Evolutionary conservation across 2,888 invertebrate species (phyloP).

Genomic region (Dasysyrphus tricinctus): DNA sequence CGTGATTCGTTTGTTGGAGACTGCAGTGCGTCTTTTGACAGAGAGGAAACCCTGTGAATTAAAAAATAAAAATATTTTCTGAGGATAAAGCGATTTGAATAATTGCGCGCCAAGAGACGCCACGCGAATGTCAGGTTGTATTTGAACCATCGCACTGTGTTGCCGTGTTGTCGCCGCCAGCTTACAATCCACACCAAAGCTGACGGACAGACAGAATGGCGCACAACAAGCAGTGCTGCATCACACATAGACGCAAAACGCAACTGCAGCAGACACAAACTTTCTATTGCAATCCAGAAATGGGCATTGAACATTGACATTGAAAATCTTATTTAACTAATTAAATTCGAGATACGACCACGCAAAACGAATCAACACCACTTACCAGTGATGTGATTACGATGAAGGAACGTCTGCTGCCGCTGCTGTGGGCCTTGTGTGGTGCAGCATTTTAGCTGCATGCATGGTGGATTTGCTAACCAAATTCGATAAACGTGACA

Average conservation of each 20-base stretch:
- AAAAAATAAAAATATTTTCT: conserved; percentile 34
- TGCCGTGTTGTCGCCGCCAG: conserved; percentile 29
- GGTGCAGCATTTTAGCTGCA: neutral
- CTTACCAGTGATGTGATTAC: conserved; percentile 17
- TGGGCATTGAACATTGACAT: conserved; percentile 74
- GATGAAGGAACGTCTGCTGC: conserved; percentile 33
- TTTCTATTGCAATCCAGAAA: conserved; percentile 71
- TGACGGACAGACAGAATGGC: conserved; percentile 52
- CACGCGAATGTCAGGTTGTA: conserved; percentile 66
- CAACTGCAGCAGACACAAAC: conserved; percentile 34
- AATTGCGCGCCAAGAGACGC: conserved; percentile 62
- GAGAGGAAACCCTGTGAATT: conserved; percentile 42
- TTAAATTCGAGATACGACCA: conserved; percentile 72
- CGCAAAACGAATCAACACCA: conserved; percentile 63
- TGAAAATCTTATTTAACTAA: conserved; percentile 75
- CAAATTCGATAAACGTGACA: conserved; percentile 51
- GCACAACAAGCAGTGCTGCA: conserved; percentile 25
- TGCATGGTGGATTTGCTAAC: conserved; percentile 20
- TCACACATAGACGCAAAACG: conserved; percentile 33
- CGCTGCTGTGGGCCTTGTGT: neutral
- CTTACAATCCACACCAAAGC: neutral
- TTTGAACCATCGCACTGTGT: conserved; percentile 45
- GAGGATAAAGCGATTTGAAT: conserved; percentile 69
- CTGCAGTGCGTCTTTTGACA: conserved; percentile 53
- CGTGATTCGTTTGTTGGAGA: neutral